Evolutionary conservation across 2,113 vertebrate species (phyloP), one percentile per base, ranked within the genome.

Genomic region (Piaya cayana): DNA sequence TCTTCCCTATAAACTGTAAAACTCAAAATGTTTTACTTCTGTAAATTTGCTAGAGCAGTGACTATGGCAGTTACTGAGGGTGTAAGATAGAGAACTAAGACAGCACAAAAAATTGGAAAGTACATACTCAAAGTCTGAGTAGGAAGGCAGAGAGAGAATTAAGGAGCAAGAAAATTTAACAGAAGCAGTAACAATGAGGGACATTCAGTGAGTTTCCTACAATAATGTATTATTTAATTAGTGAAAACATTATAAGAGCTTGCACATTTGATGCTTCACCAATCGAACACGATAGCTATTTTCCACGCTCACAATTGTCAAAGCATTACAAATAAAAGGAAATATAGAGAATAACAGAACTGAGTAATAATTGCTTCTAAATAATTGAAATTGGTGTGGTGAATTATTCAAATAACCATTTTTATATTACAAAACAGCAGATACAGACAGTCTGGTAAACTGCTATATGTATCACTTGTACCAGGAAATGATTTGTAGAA

Each of bases 211-310:
- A 75, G 21, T 60, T 95, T 91, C 39, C 42, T 78, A 63, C 1
- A 1, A 72, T 91, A 75, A 64, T 22, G n/a, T 56, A 78, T 92
- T 95, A 94, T 87, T 87, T 94, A 79, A 91, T 87, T 43, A 91
- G 36, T 75, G 74, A 82, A 37, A 84, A 87, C 89, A 92, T 68
- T 89, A 47, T n/a, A 79, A 47, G 12, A 83, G 64, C 21, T 87
- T 94, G 36, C n/a, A 82, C 18, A 79, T 94, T 89, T 87, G 58
- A 60, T 89, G 23, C 68, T 65, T 92, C 39, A 85, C 62, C 62
- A 71, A 0, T 0, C 74, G 79, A 91, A 64, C 50, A 74, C 68
- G 82, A 39, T 69, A 76, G 53, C 21, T 37, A n/a, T 63, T 70
- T 49, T 63, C 29, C 37, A 84, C 27, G 45, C 34, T 86, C 22